These are phyloP conservation scores for Mya arenaria DNA, from an alignment of 1,140 invertebrate genomes.

Conservation along the genomic window DNA sequence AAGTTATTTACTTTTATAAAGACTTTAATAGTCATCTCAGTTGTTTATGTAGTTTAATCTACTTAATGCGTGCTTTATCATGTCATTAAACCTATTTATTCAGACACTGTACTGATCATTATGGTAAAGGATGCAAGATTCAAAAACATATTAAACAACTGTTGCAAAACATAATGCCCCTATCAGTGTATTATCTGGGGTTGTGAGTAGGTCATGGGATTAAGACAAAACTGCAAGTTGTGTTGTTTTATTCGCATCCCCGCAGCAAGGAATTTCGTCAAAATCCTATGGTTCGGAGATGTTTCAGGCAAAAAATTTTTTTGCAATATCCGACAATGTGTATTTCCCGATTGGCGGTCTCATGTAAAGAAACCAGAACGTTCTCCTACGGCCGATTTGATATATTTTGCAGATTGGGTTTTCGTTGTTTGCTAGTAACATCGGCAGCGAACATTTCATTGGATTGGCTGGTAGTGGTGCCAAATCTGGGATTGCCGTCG, in stretches of 20 bases:
- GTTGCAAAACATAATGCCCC: background rate
- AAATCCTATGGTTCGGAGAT: background rate
- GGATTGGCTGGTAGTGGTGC: slow-evolving; percentile 83
- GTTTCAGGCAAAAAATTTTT: background rate
- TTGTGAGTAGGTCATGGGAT: no score
- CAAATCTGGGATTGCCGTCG: slow-evolving; percentile 81
- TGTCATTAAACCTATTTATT: background rate
- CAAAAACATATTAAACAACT: background rate
- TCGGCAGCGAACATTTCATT: slow-evolving; percentile 85
- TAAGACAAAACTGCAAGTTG: background rate
- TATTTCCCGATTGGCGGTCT: background rate
- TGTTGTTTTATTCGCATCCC: background rate
- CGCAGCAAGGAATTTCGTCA: background rate
- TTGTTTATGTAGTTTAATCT: background rate
- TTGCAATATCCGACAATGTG: no score
- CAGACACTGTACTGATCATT: background rate
- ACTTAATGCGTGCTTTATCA: background rate
- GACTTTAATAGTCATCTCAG: background rate
- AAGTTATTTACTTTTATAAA: background rate
- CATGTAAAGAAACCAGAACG: background rate
- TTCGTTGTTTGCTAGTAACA: slow-evolving; percentile 84
- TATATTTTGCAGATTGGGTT: slow-evolving; percentile 82
- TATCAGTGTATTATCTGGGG: background rate
- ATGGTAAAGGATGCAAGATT: background rate
- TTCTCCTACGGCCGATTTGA: background rate